Evolutionary conservation across 2,113 vertebrate genomes (phyloP).

Genomic region (Apodemus sylvaticus): DNA sequence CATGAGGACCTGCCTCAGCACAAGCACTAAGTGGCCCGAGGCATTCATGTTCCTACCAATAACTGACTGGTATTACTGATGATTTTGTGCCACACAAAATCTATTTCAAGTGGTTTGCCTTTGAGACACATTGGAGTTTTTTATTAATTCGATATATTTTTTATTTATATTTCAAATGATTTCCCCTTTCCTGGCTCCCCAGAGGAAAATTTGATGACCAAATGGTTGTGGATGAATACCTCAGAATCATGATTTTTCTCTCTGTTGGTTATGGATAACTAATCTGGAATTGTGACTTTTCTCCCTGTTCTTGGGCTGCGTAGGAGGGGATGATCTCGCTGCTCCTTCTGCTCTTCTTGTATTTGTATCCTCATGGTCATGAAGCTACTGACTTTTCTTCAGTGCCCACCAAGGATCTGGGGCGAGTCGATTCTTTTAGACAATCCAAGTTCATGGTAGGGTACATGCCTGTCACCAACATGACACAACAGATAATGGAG

Average conservation of each 20-base stretch:
- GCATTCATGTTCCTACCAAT: background rate
- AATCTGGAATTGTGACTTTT: background rate
- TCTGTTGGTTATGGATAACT: background rate
- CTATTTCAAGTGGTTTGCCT: background rate
- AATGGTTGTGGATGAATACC: background rate
- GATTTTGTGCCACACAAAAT: background rate
- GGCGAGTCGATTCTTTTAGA: slow-evolving; percentile 59
- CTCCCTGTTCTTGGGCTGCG: background rate
- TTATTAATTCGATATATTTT: no score
- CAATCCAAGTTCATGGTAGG: background rate
- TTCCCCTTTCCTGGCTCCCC: no score
- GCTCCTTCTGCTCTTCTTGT: slow-evolving; percentile 56
- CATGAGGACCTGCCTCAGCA: background rate
- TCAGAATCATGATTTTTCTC: background rate
- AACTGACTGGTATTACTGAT: background rate
- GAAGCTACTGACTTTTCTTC: fast-evolving
- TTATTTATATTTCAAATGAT: no score
- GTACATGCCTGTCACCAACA: slow-evolving; percentile 65
- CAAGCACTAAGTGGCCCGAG: background rate
- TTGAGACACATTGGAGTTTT: background rate
- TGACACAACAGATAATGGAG: slow-evolving; percentile 77
- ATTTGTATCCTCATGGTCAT: fast-evolving
- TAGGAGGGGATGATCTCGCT: slow-evolving; percentile 79
- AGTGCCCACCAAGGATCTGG: slow-evolving; percentile 46
- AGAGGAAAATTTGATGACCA: background rate